Conservation (phyloP, 2,888 invertebrate species). For the Rhodophaea formosa region DNA sequence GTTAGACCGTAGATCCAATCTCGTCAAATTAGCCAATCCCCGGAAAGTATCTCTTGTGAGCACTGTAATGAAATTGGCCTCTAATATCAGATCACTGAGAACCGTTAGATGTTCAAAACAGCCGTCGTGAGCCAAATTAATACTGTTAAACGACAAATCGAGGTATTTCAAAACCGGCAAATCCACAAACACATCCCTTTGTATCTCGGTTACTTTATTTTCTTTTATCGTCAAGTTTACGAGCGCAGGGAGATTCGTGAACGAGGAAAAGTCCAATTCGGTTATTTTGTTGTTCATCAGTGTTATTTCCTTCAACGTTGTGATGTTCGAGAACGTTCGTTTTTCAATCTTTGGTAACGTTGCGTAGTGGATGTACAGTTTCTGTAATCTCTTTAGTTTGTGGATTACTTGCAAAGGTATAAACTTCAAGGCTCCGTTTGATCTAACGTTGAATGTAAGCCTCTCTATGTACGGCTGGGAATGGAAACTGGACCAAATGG, state of each 20-base stretch:
- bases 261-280: conserved; percentile 85
- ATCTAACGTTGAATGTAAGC: conserved; percentile 86
- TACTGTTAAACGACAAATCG: conserved; percentile 91
- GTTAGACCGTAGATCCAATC: conserved; percentile 88
- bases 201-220: conserved; percentile 88
- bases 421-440: conserved; percentile 85
- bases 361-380: conserved; percentile 86
- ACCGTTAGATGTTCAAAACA: conserved; percentile 88
- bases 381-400: conserved; percentile 83
- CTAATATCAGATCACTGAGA: conserved; percentile 89
- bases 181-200: conserved; percentile 88
- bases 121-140: conserved; percentile 91
- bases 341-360: conserved; percentile 86
- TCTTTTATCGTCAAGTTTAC: conserved; percentile 87
- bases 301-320: conserved; percentile 85
- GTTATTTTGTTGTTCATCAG: conserved; percentile 87
- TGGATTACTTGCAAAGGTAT: conserved; percentile 86
- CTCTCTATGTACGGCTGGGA: conserved; percentile 86
- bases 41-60: conserved; percentile 89
- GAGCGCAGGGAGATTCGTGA: conserved; percentile 87
- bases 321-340: conserved; percentile 87
- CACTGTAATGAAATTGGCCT: conserved; percentile 87
- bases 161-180: conserved; percentile 87
- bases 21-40: conserved; percentile 86
- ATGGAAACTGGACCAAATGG: conserved; percentile 86